Conservation (phyloP, 2,888 invertebrate species). For the Bhutanitis thaidina region DNA sequence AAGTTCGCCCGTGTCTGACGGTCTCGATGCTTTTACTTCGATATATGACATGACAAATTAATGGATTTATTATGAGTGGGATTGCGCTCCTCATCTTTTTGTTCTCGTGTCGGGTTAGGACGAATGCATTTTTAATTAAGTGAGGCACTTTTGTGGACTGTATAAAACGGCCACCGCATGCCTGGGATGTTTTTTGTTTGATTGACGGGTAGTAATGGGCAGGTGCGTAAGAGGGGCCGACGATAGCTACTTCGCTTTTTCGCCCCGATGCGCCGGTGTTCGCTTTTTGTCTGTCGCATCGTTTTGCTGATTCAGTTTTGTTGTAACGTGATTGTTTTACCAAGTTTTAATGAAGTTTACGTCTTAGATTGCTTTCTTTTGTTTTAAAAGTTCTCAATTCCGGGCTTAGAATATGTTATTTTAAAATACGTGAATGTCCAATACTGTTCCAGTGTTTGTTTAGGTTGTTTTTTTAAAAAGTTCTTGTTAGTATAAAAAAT, state of each 20-base stretch:
- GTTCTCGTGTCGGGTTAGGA: slow-evolving; percentile 67
- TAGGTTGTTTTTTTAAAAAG: too few species aligned
- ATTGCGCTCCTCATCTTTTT: slow-evolving; percentile 53
- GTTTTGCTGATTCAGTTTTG: slow-evolving; percentile 51
- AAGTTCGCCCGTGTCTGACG: slow-evolving; percentile 48
- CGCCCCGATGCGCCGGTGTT: slow-evolving; percentile 50
- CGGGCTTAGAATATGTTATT: too few species aligned
- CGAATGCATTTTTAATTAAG: slow-evolving; percentile 80
- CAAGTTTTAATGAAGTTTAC: slow-evolving; percentile 8
- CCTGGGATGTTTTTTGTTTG: slow-evolving; percentile 73
- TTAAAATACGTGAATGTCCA: too few species aligned
- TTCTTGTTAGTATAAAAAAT: too few species aligned
- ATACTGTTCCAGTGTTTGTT: too few species aligned
- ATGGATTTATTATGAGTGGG: slow-evolving; percentile 77
- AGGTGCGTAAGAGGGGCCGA: slow-evolving; percentile 66
- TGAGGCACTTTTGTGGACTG: slow-evolving; percentile 77
- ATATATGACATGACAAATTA: slow-evolving; percentile 79
- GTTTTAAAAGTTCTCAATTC: too few species aligned
- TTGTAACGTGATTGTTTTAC: slow-evolving; percentile 53
- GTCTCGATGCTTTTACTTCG: slow-evolving; percentile 56
- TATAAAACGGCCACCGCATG: slow-evolving; percentile 76
- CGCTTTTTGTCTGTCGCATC: slow-evolving; percentile 57
- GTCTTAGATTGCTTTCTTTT: not conserved
- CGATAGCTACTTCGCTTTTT: slow-evolving; percentile 75
- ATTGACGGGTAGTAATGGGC: slow-evolving; percentile 78